phyloP scores from a whole-genome alignment of 2,888 invertebrate species.

The Tachina grossa region DNA sequence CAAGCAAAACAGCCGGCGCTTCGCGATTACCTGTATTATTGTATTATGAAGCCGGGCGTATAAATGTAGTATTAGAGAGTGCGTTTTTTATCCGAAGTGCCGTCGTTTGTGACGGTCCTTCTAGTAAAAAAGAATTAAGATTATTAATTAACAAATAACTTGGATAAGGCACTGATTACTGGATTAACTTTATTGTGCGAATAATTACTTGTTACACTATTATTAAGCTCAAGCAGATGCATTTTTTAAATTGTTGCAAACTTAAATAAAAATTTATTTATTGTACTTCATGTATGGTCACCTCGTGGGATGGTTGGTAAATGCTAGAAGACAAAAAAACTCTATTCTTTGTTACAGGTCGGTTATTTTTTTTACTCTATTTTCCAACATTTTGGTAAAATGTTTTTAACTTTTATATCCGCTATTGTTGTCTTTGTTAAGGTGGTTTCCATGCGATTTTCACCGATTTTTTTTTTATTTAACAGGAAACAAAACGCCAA shows the following conservation, averaged over 20 bases:
- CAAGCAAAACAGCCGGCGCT: too few species aligned
- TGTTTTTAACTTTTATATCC: conserved; percentile 69
- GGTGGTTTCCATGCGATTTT: conserved; percentile 37
- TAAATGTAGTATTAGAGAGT: too few species aligned
- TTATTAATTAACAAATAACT: too few species aligned
- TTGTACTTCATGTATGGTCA: conserved; percentile 27
- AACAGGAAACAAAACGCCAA: conserved; percentile 44
- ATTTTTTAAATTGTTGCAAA: conserved; percentile 40
- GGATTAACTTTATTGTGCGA: background rate
- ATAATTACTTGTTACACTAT: background rate
- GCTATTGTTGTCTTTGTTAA: conserved; percentile 67
- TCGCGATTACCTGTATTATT: too few species aligned
- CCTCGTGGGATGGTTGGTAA: conserved; percentile 52
- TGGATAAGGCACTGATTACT: too few species aligned
- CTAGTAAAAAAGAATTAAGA: too few species aligned
- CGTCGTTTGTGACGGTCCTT: too few species aligned
- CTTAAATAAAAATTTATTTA: conserved; percentile 35
- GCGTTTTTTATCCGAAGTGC: too few species aligned
- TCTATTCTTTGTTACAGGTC: conserved; percentile 25
- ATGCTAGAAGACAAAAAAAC: conserved; percentile 12
- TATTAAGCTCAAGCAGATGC: background rate
- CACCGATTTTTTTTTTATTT: conserved; percentile 27
- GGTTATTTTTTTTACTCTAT: conserved; percentile 15
- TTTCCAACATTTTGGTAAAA: conserved; percentile 64
- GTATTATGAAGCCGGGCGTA: too few species aligned